Evolutionary conservation across 2,113 vertebrate genomes (phyloP), one percentile per base, ranked within the genome.

Genomic region (Oryzias curvinotus): DNA sequence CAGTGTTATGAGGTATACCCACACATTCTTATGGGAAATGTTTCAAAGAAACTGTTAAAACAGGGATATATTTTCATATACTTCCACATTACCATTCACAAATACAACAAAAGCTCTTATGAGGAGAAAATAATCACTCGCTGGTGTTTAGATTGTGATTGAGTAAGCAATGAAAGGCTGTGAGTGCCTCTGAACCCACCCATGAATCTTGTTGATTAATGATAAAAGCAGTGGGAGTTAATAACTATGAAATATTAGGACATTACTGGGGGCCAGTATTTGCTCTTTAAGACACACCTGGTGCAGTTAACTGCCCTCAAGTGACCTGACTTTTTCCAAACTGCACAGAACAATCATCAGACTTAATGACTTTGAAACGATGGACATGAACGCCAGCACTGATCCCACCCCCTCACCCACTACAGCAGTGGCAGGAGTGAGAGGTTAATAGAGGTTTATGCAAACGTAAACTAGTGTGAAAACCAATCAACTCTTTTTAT

Each of bases 301-400:
- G 15, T 71, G 77, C 56, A 42, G 13, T 72, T 57, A 73, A 85
- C 75, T n/a, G 52, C 17, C 26, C 59, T 71, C 43, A 26, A 70
- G 42, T 68, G 59, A 41, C 15, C 48, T 23, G 1, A 59, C 12
- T 44, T 77, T 78, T 77, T 66, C 66, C 57, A 28, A 30, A 52
- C 60, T 4, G 30, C 23, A 55, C 52, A 66, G 73, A 62, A 56
- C 55, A 65, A 77, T 75, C 58, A 68, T 73, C 44, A 51, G 41
- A 66, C 12, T n/a, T 58, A 60, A 81, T 57, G 65, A 73, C 68
- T 77, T 70, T 65, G 53, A 10, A 1, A 18, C 57, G 70, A 81
- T 50, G 21, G 62, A 56, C 17, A 17, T 36, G 45, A 46, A 57
- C 42, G 51, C 36, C 62, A 16, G 54, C 50, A 26, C 54, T 44